Evolutionary conservation across 2,888 invertebrate species (phyloP).

Genomic region (Melanostoma scalare): DNA sequence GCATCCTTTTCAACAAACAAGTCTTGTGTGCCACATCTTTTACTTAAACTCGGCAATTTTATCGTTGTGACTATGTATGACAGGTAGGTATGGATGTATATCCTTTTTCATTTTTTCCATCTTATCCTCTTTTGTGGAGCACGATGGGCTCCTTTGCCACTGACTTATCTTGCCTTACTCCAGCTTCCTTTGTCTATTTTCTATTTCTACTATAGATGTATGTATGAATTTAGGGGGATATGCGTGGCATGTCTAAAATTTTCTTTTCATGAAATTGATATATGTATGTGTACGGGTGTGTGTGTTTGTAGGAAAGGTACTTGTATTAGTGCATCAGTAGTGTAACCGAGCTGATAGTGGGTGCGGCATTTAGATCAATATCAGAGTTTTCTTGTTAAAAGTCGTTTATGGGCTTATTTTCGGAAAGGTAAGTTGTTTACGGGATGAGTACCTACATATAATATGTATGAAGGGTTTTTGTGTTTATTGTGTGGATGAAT

Average conservation of each 20-base stretch:
- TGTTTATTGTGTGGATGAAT: conserved; percentile 9
- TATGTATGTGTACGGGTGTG: not conserved
- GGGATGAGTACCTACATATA: not conserved
- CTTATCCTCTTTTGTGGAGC: conserved; percentile 12
- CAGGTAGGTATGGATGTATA: not conserved
- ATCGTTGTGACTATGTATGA: conserved; percentile 33
- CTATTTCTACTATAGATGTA: conserved; percentile 46
- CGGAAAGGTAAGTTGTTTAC: conserved; percentile 22
- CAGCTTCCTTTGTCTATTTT: conserved; percentile 47
- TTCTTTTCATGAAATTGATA: conserved; percentile 33
- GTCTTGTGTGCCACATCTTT: conserved; percentile 38
- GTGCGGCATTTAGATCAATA: conserved; percentile 70
- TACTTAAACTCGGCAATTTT: conserved; percentile 58
- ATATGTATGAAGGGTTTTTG: conserved; percentile 1
- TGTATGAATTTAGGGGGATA: conserved; percentile 12
- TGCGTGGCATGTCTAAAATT: conserved; percentile 44
- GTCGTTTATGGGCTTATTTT: conserved; percentile 49
- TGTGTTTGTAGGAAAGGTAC: not conserved
- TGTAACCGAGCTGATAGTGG: conserved; percentile 26
- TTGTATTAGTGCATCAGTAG: conserved; percentile 19
- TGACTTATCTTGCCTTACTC: not conserved
- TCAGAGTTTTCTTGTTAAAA: conserved; percentile 52
- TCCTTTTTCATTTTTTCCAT: conserved; percentile 16
- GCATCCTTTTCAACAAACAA: conserved; percentile 49
- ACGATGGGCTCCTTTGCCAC: conserved; percentile 10